phyloP scores from a whole-genome alignment of 2,113 vertebrate genomes.

The Ophiodon elongatus region DNA sequence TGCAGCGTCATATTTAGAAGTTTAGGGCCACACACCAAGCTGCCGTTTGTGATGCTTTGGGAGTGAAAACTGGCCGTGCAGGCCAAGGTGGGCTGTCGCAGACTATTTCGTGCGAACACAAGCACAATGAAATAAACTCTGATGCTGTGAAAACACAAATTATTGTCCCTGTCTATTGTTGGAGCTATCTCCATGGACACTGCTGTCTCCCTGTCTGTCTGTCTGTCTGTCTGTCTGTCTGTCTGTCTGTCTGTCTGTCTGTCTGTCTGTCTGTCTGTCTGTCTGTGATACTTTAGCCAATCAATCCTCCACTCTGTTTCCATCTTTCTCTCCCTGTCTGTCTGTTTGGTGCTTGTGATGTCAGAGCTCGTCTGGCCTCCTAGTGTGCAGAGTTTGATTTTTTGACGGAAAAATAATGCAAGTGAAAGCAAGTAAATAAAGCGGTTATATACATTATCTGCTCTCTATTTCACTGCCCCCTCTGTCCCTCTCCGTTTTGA shows the following conservation, averaged over 20 bases:
- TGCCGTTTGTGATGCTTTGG: not conserved
- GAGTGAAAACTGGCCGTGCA: not conserved
- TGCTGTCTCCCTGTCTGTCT: not conserved
- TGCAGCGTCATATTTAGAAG: not conserved
- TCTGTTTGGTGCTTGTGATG: slow-evolving; percentile 23
- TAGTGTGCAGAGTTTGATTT: slow-evolving; percentile 53
- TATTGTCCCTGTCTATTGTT: not conserved
- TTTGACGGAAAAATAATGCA: slow-evolving; percentile 55
- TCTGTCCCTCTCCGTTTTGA: slow-evolving; percentile 26
- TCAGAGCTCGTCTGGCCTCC: slow-evolving; percentile 47
- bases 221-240: not conserved
- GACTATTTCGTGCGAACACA: not conserved
- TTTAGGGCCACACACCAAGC: not conserved
- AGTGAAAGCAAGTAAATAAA: slow-evolving; percentile 67
- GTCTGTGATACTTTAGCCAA: not conserved
- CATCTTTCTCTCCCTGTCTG: not conserved
- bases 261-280: not conserved
- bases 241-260: not conserved
- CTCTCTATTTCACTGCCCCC: slow-evolving; percentile 29
- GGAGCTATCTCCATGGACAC: not conserved
- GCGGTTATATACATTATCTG: slow-evolving; percentile 60
- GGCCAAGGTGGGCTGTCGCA: not conserved
- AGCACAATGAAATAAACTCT: not conserved
- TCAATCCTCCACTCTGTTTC: not conserved
- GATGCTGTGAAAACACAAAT: not conserved